A percentile compares a stretch with the other conserved stretches of the same genome.
Evolutionary conservation across 2,797 vertebrate genomes (phyloP).

Genomic region (Alectoris magna): DNA sequence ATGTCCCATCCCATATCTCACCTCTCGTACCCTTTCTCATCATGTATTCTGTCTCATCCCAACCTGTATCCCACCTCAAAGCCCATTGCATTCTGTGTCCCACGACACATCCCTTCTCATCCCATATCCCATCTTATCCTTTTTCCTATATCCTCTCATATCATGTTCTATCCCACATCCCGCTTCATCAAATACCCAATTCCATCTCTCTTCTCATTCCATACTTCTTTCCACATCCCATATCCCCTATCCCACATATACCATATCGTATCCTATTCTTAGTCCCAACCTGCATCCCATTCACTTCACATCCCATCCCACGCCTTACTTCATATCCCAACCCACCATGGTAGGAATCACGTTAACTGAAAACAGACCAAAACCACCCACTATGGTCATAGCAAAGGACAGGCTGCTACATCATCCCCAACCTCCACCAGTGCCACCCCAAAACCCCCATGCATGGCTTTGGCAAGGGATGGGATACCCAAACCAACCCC

Average conservation of each 20-base stretch:
- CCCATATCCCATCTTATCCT: background rate
- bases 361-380: background rate
- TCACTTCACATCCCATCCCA: background rate
- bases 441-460: background rate
- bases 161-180: too few relatives aligned
- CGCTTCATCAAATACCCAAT: background rate
- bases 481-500: background rate
- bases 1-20: background rate
- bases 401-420: background rate
- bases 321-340: too few relatives aligned
- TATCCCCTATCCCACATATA: background rate
- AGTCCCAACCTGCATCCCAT: rapidly evolving
- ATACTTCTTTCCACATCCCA: background rate
- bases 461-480: background rate
- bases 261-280: too few relatives aligned
- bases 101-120: too few relatives aligned
- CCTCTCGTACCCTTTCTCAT: background rate
- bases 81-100: too few relatives aligned
- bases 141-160: background rate
- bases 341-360: background rate
- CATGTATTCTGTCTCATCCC: background rate
- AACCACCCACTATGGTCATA: rapidly evolving
- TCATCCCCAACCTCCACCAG: too few relatives aligned
- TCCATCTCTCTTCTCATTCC: background rate
- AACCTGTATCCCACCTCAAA: background rate